A percentile compares a stretch with the other conserved stretches of the same genome.
phyloP scores from a whole-genome alignment of 2,797 vertebrate species.

The Sebastes hubbsi region DNA sequence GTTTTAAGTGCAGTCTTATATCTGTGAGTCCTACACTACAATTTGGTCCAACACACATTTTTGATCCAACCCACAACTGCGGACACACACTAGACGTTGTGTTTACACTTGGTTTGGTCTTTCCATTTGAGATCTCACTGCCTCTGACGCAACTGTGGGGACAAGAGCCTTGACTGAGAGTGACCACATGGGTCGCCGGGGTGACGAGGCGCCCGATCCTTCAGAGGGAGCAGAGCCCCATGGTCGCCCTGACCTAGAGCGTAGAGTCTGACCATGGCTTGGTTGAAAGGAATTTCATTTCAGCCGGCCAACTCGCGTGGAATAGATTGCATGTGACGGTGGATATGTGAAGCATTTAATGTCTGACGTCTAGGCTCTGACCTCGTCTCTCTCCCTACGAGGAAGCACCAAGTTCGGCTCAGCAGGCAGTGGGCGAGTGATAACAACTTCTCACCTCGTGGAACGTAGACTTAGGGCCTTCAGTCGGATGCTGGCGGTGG shows the following conservation, averaged over 20 bases:
- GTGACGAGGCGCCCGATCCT: not conserved
- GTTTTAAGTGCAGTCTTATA: too few relatives aligned
- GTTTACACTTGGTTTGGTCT: not conserved
- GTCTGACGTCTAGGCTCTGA: not conserved
- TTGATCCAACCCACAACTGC: not conserved
- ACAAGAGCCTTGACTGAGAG: not conserved
- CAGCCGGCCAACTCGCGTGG: not conserved
- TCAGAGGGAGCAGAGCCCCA: not conserved
- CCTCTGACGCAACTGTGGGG: not conserved
- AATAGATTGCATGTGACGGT: not conserved
- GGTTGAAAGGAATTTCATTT: not conserved
- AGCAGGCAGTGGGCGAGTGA: not conserved
- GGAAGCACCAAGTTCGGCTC: not conserved
- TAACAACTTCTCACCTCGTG: not conserved
- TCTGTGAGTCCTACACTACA: not conserved
- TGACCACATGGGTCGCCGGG: not conserved
- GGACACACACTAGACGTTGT: not conserved
- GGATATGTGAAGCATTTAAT: not conserved
- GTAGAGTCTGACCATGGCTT: not conserved
- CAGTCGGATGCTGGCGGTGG: not conserved
- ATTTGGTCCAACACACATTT: not conserved
- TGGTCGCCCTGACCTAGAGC: not conserved
- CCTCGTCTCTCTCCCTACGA: not conserved
- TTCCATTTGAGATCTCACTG: accelerated
- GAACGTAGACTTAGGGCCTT: not conserved